Base-by-base conservation (phyloP, 2,888 invertebrate genomes). In the Mimumesa dahlbomi region DNA sequence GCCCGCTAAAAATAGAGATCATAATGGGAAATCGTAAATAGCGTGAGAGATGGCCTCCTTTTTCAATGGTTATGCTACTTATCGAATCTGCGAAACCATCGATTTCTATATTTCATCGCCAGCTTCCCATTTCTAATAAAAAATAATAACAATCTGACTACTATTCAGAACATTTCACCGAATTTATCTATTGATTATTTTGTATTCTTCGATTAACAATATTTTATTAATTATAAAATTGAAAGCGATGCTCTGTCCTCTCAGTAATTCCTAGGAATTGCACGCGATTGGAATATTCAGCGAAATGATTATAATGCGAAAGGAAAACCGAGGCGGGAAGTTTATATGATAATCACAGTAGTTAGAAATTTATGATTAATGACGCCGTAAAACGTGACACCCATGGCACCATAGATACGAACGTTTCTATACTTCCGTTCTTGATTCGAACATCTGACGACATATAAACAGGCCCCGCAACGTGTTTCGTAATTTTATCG, bases 311-410 rank as follows among this genome's bases (percentile, higher is more conserved):
- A 29, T 18, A 22, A 4, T 45, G 14, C 9, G 18, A n/a, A 22
- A 14, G 36, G 31, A 18, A 19, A 40, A 49, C 14, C 49, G 22
- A 61, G 31, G 38, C 34, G n/a, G 49, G 59, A 22, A 49, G 50
- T 70, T 69, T 50, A 38, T n/a, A 58, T 31, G 62, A 54, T 59
- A 54, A 63, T 58, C 45, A 2, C 5, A 11, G 9, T n/a, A n/a
- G 29, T 58, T 19, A 22, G 38, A n/a, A 36, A 43, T 64, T 58
- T 53, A 58, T 59, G 71, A 75, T 75, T 65, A 62, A 75, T 54
- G 21, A 38, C 19, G 29, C 40, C 48, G 29, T 31, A 19, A 29
- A 57, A 49, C 45, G 43, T 50, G 64, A n/a, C n/a, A 69, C 70
- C 52, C 56, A 40, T 5, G 45, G 46, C 40, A 46, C 52, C 64